Evolutionary conservation across 2,797 vertebrate species (phyloP), one percentile per base, ranked within the genome.

Genomic region (Sebastes aleutianus): DNA sequence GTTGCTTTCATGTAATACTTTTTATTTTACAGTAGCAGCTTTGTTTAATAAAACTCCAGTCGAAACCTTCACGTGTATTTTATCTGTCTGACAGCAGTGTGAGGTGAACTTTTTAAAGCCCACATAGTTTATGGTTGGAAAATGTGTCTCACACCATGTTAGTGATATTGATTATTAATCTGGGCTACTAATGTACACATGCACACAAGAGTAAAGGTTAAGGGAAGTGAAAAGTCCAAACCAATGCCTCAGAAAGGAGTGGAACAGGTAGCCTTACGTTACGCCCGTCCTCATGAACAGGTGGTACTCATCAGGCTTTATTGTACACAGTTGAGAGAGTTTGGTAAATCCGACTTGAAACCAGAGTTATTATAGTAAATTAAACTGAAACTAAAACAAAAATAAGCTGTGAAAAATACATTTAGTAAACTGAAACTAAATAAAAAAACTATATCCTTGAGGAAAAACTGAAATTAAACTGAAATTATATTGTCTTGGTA

Each of bases 1-100:
- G 74, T 79, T 59, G 54, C 70, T 79, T 75, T 74, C 10, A 56
- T 82, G 56, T 76, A 47, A 73, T 39, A 56, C 36, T 82, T 74
- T 86, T 79, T 86, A n/a, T 85, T 86, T 87, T 82, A 81, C 27
- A 73, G 58, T 74, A 74, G 78, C 57, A 70, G 68, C 18, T 18
- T 22, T 87, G 77, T 85, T 68, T 79, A 94, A 89, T 93, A 91
- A 94, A 92, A 74, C 13, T 68, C 65, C 54, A 70, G 80, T 72
- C 31, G 20, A 78, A 86, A 69, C 26, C 13, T 82, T 43, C 32
- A 67, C 8, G 6, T 76, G 79, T 84, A 13, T 79, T 76, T 76
- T 43, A 32, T 79, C 8, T 70, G 39, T 80, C 27, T 39, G 2
- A 12, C 6, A 74, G 39, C 26, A 58, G 66, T 26, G 10, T 13